Conservation (phyloP, 2,113 vertebrate species). For the Poecile atricapillus region DNA sequence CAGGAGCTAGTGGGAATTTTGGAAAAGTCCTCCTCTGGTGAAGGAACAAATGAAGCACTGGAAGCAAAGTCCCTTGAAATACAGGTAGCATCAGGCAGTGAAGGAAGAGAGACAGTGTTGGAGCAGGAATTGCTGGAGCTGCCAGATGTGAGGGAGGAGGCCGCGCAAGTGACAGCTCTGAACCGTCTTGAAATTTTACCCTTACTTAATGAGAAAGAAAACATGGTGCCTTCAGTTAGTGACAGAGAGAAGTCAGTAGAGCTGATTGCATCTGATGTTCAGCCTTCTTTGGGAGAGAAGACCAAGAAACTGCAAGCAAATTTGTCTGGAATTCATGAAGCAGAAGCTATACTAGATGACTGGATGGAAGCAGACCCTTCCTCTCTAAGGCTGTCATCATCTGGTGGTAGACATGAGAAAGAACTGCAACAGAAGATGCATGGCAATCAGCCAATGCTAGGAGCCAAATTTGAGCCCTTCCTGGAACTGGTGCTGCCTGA, state of each 20-base stretch:
- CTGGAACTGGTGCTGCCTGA: neutral
- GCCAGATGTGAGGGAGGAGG: neutral
- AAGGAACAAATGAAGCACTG: neutral
- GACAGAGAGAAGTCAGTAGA: neutral
- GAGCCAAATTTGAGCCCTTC: neutral
- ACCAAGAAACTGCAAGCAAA: neutral
- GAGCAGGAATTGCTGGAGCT: neutral
- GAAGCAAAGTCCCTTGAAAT: slow-evolving; percentile 13
- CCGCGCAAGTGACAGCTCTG: neutral
- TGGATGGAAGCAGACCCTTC: slow-evolving; percentile 21
- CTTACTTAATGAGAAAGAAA: neutral
- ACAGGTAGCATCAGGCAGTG: neutral
- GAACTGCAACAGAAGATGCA: neutral
- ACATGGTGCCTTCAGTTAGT: neutral
- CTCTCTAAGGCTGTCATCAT: neutral
- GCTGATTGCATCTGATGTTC: neutral
- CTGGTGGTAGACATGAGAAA: neutral
- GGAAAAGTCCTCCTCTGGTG: neutral
- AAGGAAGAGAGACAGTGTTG: neutral
- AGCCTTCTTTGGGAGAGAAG: neutral
- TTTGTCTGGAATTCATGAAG: slow-evolving; percentile 18
- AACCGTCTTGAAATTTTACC: neutral
- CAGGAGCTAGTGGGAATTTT: slow-evolving; percentile 9
- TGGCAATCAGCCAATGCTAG: neutral
- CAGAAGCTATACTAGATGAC: neutral